Evolutionary conservation across 2,113 vertebrate species (phyloP), one percentile per base, ranked within the genome.

Genomic region (Stomatorhinus ivindoensis): DNA sequence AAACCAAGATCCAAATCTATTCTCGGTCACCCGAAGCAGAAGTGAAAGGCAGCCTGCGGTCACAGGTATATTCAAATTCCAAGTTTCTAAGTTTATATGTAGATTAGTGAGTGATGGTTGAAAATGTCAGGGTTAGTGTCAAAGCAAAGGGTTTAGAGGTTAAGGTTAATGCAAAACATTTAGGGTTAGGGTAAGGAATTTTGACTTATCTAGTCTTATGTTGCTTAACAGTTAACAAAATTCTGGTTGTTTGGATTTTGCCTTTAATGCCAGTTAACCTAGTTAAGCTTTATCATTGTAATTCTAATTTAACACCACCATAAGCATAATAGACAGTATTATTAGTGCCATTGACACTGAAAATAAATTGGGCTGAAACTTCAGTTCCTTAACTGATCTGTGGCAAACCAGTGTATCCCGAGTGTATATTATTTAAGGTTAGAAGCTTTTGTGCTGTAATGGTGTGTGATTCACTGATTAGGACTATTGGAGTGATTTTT

Each of bases 401-500:
- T 89, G 44, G 48, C 84, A 31, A 89, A 84, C 65, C 82, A 84
- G 39, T 89, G 82, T 55, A 58, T 83, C 42, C 35, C 51, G 53
- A 85, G 51, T 85, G 82, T n/a, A 46, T 53, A 89, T 89, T 89
- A 89, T 85, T 89, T 89, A 47, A 53, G 39, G 82, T 61, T 86
- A 86, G 27, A 46, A 65, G 55, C 42, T 24, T 24, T 8, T 46
- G 42, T 11, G 31, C 39, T 27, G 89, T 84, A 86, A 87, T 73
- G 86, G 55, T 89, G 89, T 73, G 58, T 58, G 47, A 46, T 61
- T 21, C 44, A 7, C 46, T 69, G 83, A 86, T 89, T 19, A 19
- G 35, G 51, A 21, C 35, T 73, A 24, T 61, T n/a, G 61, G 27
- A 73, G 7, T 39, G 27, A 44, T 35, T 15, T 24, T 65, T 89